Conservation (phyloP, 35 echinoderm and acorn worm species). For the Heliocidaris erythrogramma region DNA sequence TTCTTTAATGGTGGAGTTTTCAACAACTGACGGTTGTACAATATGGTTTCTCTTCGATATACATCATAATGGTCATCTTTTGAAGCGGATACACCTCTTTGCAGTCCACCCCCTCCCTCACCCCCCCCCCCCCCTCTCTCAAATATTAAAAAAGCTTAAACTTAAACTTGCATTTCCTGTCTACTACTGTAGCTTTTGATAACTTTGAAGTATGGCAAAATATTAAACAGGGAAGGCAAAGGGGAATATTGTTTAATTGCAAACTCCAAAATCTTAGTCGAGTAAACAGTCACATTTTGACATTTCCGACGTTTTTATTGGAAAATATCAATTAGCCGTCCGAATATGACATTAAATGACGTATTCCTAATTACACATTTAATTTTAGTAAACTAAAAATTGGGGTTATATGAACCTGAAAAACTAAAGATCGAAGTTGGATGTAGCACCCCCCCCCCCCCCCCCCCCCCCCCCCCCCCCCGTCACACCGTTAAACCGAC, state of each 20-base stretch:
- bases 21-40: neutral
- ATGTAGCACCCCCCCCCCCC: too few species aligned
- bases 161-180: too few species aligned
- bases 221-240: too few species aligned
- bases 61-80: neutral
- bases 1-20: neutral
- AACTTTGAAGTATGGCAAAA: neutral
- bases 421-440: too few species aligned
- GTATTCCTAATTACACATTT: too few species aligned
- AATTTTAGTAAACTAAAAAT: too few species aligned
- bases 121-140: neutral
- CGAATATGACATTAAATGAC: too few species aligned
- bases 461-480: too few species aligned
- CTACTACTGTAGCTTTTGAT: neutral
- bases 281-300: neutral
- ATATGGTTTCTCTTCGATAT: neutral
- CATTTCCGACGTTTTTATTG: neutral
- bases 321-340: neutral
- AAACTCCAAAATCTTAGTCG: neutral
- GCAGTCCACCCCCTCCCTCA: neutral
- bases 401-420: too few species aligned
- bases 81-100: neutral
- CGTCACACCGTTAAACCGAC: too few species aligned
- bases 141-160: too few species aligned
- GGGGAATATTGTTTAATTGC: neutral